phyloP scores from a whole-genome alignment of 2,113 vertebrate genomes.

The Channa maculata region DNA sequence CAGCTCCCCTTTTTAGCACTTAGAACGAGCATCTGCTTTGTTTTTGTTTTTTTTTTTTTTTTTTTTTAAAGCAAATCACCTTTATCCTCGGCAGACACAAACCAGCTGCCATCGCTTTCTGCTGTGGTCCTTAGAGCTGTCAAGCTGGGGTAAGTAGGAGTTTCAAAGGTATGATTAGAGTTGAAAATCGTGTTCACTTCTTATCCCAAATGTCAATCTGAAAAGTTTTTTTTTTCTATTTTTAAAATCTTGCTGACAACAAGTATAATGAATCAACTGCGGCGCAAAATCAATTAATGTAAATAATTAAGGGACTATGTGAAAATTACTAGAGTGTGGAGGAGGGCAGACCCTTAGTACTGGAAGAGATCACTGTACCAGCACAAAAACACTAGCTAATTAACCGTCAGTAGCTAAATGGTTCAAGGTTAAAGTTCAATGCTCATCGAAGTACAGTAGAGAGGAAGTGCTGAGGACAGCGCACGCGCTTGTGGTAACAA shows the following conservation, averaged over 20 bases:
- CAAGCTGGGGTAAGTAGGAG: slow-evolving; percentile 28
- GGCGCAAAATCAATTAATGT: too few relatives aligned
- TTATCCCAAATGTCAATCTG: slow-evolving; percentile 1
- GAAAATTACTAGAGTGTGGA: not conserved
- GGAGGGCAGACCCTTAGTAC: not conserved
- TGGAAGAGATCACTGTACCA: too few relatives aligned
- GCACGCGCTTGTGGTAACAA: too few relatives aligned
- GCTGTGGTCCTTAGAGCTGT: slow-evolving; percentile 31
- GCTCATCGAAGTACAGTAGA: too few relatives aligned
- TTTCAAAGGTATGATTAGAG: slow-evolving; percentile 15
- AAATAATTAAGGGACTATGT: slow-evolving; percentile 1
- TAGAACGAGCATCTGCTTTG: slow-evolving; percentile 65
- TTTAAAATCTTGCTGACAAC: not conserved
- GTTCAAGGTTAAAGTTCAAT: too few relatives aligned
- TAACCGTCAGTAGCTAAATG: too few relatives aligned
- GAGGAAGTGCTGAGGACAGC: too few relatives aligned
- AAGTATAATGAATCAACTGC: too few relatives aligned
- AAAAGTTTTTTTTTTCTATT: not conserved
- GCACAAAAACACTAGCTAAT: too few relatives aligned
- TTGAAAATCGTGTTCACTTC: slow-evolving; percentile 12
- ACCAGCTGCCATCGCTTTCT: slow-evolving; percentile 50
- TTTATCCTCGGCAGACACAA: slow-evolving; percentile 44
- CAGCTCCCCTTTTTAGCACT: slow-evolving; percentile 61
- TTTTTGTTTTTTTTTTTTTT: slow-evolving; percentile 23
- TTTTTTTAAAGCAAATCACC: slow-evolving; percentile 53